Conservation (phyloP, 1,140 invertebrate genomes). For the Tachypleus tridentatus region DNA sequence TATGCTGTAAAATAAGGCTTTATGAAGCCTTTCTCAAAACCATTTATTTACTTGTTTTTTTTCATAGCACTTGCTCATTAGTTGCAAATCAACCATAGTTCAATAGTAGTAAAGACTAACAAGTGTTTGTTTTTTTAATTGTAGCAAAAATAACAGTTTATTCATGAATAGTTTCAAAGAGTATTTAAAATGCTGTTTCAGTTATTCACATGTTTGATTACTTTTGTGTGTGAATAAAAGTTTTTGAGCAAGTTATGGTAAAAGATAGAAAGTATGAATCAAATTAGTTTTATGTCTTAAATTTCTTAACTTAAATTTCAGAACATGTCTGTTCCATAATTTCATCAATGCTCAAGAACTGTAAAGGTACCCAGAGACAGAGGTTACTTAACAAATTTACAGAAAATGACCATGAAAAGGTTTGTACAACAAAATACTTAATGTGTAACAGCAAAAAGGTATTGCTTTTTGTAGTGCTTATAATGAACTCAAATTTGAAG, state of each 20-base stretch:
- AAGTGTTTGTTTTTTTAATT: not conserved
- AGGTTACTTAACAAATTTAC: conserved; percentile 89
- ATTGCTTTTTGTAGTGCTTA: too few species aligned
- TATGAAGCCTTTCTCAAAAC: too few species aligned
- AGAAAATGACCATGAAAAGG: conserved; percentile 98
- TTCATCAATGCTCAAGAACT: conserved; percentile 82
- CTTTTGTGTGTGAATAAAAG: not conserved
- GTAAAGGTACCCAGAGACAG: conserved; percentile 74
- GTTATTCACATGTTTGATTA: not conserved
- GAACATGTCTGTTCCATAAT: conserved; percentile 93
- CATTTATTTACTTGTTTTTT: too few species aligned
- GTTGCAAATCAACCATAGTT: too few species aligned
- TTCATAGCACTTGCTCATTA: not conserved
- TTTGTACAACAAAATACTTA: conserved; percentile 30
- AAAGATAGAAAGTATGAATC: not conserved
- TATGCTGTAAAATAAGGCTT: not conserved
- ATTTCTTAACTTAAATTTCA: conserved; percentile 32
- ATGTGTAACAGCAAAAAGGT: too few species aligned
- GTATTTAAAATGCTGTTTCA: too few species aligned
- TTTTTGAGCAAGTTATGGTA: not conserved
- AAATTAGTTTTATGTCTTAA: not conserved
- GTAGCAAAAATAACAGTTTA: conserved; percentile 2
- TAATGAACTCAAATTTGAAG: too few species aligned
- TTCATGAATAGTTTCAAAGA: too few species aligned
- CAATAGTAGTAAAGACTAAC: not conserved